Evolutionary conservation across 2,888 invertebrate species (phyloP).

Genomic region (Cybosia mesomella): DNA sequence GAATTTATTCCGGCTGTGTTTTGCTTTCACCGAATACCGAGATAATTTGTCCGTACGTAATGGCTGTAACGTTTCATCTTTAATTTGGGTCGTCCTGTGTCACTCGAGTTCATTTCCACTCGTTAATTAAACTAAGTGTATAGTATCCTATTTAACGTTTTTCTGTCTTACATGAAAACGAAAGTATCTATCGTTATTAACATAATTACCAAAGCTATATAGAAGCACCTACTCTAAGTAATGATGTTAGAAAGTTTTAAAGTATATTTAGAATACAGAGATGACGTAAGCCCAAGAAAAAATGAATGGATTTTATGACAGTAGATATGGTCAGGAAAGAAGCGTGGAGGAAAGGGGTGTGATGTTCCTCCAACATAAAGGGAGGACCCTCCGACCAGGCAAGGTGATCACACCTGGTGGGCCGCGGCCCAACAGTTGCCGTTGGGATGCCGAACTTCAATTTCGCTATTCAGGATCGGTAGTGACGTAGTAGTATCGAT

Average conservation of each 20-base stretch:
- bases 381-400: too few species aligned
- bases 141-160: slow-evolving; percentile 56
- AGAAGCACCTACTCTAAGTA: not conserved
- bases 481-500: too few species aligned
- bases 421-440: too few species aligned
- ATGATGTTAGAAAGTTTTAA: not conserved
- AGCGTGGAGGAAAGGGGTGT: too few species aligned
- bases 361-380: too few species aligned
- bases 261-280: not conserved
- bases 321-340: too few species aligned
- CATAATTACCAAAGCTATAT: not conserved
- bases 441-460: too few species aligned
- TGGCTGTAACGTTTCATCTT: slow-evolving; percentile 77
- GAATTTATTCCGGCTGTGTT: slow-evolving; percentile 70
- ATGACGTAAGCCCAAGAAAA: not conserved
- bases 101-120: slow-evolving; percentile 67
- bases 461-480: too few species aligned
- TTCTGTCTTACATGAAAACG: slow-evolving; percentile 31
- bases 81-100: slow-evolving; percentile 75
- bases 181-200: not conserved
- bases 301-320: too few species aligned
- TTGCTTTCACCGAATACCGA: slow-evolving; percentile 69
- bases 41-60: slow-evolving; percentile 76
- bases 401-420: too few species aligned
- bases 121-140: slow-evolving; percentile 71